A percentile compares a stretch with the other conserved stretches of the same genome.
phyloP scores from a whole-genome alignment of 2,113 vertebrate genomes.

The Chionodraco myersi region DNA sequence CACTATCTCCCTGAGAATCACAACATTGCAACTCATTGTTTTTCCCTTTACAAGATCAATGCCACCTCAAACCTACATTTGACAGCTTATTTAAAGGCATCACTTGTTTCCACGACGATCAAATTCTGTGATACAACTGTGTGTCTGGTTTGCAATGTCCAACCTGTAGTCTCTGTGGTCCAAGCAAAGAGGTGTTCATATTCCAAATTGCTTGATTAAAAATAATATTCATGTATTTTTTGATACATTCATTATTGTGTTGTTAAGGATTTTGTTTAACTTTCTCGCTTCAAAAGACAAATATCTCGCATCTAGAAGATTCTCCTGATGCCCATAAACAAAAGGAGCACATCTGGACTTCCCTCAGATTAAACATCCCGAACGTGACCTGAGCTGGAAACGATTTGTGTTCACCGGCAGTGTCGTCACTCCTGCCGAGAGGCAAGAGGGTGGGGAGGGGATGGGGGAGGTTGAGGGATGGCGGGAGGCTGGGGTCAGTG shows the following conservation, averaged over 20 bases:
- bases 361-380: conserved; percentile 71
- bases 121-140: background rate
- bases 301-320: background rate
- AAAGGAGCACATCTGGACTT: conserved; percentile 76
- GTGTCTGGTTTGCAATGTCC: background rate
- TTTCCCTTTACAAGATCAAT: background rate
- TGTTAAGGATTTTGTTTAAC: background rate
- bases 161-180: background rate
- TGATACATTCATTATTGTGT: background rate
- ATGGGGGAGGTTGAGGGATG: background rate
- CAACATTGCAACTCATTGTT: background rate
- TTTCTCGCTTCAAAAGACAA: background rate
- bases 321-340: conserved; percentile 54
- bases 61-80: conserved; percentile 3
- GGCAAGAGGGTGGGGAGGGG: conserved; percentile 28
- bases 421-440: conserved; percentile 66
- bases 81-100: background rate
- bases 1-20: conserved; percentile 34
- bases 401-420: conserved; percentile 68
- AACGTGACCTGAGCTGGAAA: conserved; percentile 77
- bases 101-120: background rate
- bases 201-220: no score
- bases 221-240: background rate
- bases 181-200: background rate
- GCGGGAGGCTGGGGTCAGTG: background rate